Evolutionary conservation across 2,888 invertebrate species (phyloP).

Genomic region (Drosophila fungiperda): DNA sequence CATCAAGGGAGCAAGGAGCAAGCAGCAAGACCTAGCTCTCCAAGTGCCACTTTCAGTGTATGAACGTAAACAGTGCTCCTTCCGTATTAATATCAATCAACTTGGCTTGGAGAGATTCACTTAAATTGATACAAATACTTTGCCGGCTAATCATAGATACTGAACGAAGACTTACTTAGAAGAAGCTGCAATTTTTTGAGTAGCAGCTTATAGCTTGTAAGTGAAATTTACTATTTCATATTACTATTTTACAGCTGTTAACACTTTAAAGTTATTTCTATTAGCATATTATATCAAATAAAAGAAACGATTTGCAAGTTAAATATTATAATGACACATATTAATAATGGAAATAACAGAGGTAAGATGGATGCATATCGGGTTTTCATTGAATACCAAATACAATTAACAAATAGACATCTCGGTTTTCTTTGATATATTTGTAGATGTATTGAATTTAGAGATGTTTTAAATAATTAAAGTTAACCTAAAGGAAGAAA

Average conservation of each 20-base stretch:
- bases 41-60: slow-evolving; percentile 33
- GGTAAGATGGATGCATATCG: not conserved
- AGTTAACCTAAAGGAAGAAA: not conserved
- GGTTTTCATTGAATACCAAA: not conserved
- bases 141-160: not conserved
- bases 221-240: not conserved
- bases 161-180: not conserved
- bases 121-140: not conserved
- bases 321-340: not conserved
- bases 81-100: slow-evolving; percentile 27
- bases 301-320: not conserved
- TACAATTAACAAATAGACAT: not conserved
- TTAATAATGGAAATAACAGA: not conserved
- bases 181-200: not conserved
- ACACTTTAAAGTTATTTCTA: not conserved
- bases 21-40: slow-evolving; percentile 22
- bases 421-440: not conserved
- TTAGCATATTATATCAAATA: too few species aligned
- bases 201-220: not conserved
- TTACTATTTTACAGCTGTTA: not conserved
- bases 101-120: not conserved
- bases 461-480: not conserved
- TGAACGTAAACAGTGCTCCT: slow-evolving; percentile 31
- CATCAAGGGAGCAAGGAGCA: slow-evolving; percentile 19
- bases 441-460: not conserved